Base-by-base conservation (phyloP, 2,797 vertebrate genomes). In the Anguilla megastoma region DNA sequence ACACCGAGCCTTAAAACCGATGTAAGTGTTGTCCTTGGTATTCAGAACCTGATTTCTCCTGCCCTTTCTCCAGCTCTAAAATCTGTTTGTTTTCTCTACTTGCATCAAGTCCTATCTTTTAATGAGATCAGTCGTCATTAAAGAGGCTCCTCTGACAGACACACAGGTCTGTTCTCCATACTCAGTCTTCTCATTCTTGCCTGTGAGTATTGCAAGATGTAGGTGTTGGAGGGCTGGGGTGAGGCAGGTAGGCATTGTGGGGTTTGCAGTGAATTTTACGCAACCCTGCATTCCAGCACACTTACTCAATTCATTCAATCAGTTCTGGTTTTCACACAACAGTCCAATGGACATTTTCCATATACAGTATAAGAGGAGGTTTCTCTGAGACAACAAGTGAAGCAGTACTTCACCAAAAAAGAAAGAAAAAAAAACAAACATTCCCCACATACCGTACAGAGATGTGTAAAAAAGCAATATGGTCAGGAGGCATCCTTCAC, bases 91-190 rank as follows among this genome's bases (percentile, higher is more conserved):
- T 79, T 45, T 79, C 74, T 79, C 33, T 45, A 2, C 36, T 21
- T 79, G 74, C 36, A 6, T 79, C 4, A 36, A 45, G 36, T 5
- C 30, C 74, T 79, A 79, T 79, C 74, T 41, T 79, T 79, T 79
- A 79, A 79, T 79, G 74, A 79, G 74, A 79, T 79, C 74, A 45
- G 36, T 41, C 71, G 3, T 76, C 71, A 76, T 76, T 76, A 76
- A 76, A 36, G 71, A 76, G 71, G 10, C 30, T 76, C 74, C 1
- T 36, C 33, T 41, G 74, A 41, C 33, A 74, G 69, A 33, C 33
- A 36, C 27, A 36, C 69, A 12, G 69, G 69, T 30, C 69, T 30
- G 69, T 18, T 27, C 24, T 69, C 30, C 30, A 36, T 36, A 18
- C 36, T 79, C 16, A 1, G 36, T 6, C 30, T 27, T 79, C 16